These are phyloP conservation scores for Nibea albiflora DNA, from an alignment of 2,113 vertebrate genomes.

Conservation along the genomic window DNA sequence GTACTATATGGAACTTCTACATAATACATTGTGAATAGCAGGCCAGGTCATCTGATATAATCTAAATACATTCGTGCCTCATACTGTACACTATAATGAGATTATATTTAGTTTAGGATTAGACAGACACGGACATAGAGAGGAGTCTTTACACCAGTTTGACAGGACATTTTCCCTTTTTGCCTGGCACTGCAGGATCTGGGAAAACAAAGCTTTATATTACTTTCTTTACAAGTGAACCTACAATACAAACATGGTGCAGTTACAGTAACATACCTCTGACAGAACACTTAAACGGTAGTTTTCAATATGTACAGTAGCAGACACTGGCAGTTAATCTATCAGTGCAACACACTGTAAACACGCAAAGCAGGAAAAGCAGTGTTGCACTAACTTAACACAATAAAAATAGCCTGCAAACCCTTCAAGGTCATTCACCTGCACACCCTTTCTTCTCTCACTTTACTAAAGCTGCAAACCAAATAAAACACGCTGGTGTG, in stretches of 20 bases:
- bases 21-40: neutral
- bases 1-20: neutral
- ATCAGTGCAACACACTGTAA: too few relatives aligned
- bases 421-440: too few relatives aligned
- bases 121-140: neutral
- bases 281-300: neutral
- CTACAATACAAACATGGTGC: neutral
- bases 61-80: neutral
- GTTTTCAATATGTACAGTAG: neutral
- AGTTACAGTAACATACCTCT: neutral
- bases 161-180: slow-evolving; percentile 4
- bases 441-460: too few relatives aligned
- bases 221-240: neutral
- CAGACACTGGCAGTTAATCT: too few relatives aligned
- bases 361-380: too few relatives aligned
- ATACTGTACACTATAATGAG: neutral
- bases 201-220: neutral
- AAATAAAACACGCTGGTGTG: too few relatives aligned
- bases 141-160: slow-evolving; percentile 2
- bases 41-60: neutral
- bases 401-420: too few relatives aligned
- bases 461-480: too few relatives aligned
- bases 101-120: neutral
- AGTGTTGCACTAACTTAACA: too few relatives aligned
- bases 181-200: too few relatives aligned